Evolutionary conservation across 1,140 invertebrate species (phyloP).

Genomic region (Panagrolaimus sp.): DNA sequence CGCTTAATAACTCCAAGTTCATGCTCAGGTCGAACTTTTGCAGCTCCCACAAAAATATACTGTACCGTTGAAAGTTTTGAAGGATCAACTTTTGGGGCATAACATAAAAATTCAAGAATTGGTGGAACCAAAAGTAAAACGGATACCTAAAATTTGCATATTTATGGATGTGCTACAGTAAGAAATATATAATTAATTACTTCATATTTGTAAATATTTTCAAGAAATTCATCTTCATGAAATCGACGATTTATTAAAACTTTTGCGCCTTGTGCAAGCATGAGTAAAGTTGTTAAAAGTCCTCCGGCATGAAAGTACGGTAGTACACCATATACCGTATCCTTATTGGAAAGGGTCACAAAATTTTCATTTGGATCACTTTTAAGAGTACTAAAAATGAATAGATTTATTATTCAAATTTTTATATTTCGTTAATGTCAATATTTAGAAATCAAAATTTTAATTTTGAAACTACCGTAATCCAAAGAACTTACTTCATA

Average conservation of each 20-base stretch:
- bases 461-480: too few species aligned
- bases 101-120: constrained; percentile 23
- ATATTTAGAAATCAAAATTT: not conserved
- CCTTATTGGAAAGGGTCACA: constrained; percentile 12
- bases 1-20: not conserved
- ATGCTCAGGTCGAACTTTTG: constrained; percentile 6
- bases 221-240: constrained; percentile 26
- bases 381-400: not conserved
- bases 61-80: constrained; percentile 3
- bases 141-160: constrained; percentile 21
- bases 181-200: not conserved
- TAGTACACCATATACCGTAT: constrained; percentile 31
- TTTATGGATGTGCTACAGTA: not conserved
- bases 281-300: constrained; percentile 34
- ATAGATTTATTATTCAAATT: not conserved
- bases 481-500: constrained; percentile 11
- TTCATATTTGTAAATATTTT: constrained; percentile 28
- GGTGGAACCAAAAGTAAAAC: constrained; percentile 30
- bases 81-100: constrained; percentile 17
- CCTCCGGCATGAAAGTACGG: constrained; percentile 46
- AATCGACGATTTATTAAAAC: constrained; percentile 31
- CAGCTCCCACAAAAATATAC: constrained; percentile 28
- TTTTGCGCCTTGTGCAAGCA: constrained; percentile 33
- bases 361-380: not conserved
- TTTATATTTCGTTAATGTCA: not conserved